Conservation (phyloP, 1,140 invertebrate genomes). For the Trichonephila inaurata region DNA sequence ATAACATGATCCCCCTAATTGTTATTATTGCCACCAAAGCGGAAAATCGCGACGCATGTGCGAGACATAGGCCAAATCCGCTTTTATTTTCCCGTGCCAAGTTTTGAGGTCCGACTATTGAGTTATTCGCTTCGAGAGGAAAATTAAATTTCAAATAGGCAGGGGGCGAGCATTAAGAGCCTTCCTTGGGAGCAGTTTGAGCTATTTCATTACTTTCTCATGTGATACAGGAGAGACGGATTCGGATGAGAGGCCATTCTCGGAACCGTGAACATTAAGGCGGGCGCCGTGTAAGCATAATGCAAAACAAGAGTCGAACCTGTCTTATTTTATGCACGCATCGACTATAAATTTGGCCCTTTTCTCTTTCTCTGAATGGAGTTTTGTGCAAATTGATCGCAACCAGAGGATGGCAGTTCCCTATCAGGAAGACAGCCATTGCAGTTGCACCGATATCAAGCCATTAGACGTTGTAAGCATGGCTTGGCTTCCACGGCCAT, state of each 20-base stretch:
- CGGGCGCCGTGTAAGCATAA: slow-evolving; percentile 74
- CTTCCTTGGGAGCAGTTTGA: slow-evolving; percentile 60
- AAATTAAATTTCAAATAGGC: slow-evolving; percentile 69
- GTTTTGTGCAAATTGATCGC: slow-evolving; percentile 74
- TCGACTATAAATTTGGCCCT: slow-evolving; percentile 71
- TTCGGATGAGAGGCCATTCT: slow-evolving; percentile 68
- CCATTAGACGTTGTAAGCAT: slow-evolving; percentile 61
- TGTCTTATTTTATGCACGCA: slow-evolving; percentile 75
- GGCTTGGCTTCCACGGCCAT: slow-evolving; percentile 20
- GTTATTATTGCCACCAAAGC: neutral
- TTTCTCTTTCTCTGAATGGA: slow-evolving; percentile 74
- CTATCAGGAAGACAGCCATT: slow-evolving; percentile 62
- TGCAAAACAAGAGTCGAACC: slow-evolving; percentile 74
- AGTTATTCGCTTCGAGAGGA: slow-evolving; percentile 50
- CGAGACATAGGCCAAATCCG: neutral
- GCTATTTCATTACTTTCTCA: slow-evolving; percentile 75
- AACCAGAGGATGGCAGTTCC: slow-evolving; percentile 61
- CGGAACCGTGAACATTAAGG: slow-evolving; percentile 74
- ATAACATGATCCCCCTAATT: neutral
- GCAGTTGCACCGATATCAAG: slow-evolving; percentile 61
- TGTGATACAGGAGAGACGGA: slow-evolving; percentile 61
- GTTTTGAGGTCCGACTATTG: neutral
- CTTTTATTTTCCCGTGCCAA: neutral
- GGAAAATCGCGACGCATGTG: neutral
- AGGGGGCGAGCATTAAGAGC: slow-evolving; percentile 63